Evolutionary conservation across 2,113 vertebrate species (phyloP).

Genomic region (Clarias magur): DNA sequence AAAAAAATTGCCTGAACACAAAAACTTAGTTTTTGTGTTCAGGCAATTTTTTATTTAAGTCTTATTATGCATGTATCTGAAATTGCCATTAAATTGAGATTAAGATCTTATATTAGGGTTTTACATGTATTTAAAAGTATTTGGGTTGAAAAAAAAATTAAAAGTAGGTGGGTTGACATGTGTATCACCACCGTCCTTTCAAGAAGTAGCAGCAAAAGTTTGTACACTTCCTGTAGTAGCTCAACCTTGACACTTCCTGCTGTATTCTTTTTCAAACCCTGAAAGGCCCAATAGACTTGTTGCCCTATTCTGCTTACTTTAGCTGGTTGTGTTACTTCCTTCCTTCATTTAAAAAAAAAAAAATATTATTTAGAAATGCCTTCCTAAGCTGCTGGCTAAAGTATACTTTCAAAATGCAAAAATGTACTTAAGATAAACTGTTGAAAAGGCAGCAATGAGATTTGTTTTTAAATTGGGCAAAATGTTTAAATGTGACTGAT

Average conservation of each 20-base stretch:
- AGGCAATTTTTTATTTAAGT: no score
- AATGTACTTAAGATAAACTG: no score
- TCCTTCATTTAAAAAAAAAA: no score
- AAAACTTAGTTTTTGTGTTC: no score
- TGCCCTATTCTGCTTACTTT: neutral
- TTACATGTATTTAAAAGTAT: no score
- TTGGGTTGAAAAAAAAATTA: no score
- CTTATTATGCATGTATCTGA: no score
- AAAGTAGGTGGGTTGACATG: neutral
- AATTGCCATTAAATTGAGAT: neutral
- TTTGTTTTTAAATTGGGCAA: neutral
- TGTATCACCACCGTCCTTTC: neutral
- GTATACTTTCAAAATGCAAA: no score
- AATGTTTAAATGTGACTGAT: no score
- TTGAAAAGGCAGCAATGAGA: neutral
- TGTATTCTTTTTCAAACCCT: neutral
- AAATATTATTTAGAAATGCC: no score
- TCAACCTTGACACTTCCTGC: neutral
- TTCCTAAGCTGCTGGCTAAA: no score
- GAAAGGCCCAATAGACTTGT: neutral
- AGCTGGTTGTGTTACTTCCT: neutral
- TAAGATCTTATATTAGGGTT: neutral
- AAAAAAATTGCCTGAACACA: neutral
- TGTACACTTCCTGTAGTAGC: neutral
- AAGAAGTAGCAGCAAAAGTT: neutral